Base-by-base conservation (phyloP, 1,140 invertebrate species). In the Eufriesea mexicana region DNA sequence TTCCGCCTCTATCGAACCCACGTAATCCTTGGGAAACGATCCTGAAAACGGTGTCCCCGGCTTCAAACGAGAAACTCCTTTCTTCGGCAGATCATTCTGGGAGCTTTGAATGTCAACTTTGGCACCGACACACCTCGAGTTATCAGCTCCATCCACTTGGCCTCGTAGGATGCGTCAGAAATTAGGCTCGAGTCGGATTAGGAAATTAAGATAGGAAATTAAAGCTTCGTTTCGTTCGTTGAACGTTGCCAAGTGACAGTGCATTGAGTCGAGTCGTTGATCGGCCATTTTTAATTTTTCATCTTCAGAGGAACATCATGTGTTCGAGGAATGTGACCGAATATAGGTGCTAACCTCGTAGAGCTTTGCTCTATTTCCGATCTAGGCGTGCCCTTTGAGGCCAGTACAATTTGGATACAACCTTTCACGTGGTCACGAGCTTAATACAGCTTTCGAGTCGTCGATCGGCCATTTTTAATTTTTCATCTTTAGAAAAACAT, bases 311-410 rank as follows among this genome's bases (percentile, higher is more conserved):
- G n/a, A n/a, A 59, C n/a, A 25, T 25, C 5, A 12, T 12, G 0
- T 59, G 12, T n/a, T 20, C 25, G 25, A 12, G 14, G 2, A 0
- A 62, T 0, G 4, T 35, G 5, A 28, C 8, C 7, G 25, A 62
- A n/a, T 25, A 28, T 8, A 28, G 1, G 25, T 62, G 16, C 18
- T 2, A 47, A 72, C n/a, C 9, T 8, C 20, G 0, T 25, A 6
- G 14, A 1, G 64, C 45, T n/a, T 20, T 16, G 61, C 20, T 61
- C 42, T 57, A 57, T 72, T 86, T 86, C 80, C 59, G 86, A 51
- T 70, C 45, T 64, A 57, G 70, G 42, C 28, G 49, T 47, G 45
- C 74, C 54, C 35, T 14, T 20, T 5, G 23, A 49, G 16, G 12
- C n/a, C 47, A 45, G n/a, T 66, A 47, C 25, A n/a, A 8, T 61